Conservation (phyloP, 2,797 vertebrate species). For the Varecia variegata region DNA sequence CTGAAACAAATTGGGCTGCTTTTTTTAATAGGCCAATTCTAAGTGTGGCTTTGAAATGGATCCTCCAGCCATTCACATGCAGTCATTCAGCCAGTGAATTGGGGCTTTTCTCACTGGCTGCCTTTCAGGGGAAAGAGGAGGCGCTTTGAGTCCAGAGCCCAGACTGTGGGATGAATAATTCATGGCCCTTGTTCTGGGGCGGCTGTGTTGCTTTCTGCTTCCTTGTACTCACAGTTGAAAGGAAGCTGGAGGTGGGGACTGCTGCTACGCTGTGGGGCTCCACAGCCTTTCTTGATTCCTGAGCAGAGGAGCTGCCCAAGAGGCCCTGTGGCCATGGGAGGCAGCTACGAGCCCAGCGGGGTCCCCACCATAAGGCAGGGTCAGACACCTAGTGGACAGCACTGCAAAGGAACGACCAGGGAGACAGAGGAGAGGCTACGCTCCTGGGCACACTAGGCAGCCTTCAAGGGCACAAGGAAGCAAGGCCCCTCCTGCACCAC, state of each 20-base stretch:
- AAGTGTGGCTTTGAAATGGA: constrained; percentile 79
- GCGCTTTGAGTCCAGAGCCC: constrained; percentile 41
- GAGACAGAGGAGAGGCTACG: not conserved
- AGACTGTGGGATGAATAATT: constrained; percentile 79
- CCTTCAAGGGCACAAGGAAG: rapidly evolving
- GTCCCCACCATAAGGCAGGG: not conserved
- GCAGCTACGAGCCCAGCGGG: not conserved
- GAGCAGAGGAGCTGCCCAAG: not conserved
- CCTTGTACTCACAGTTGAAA: constrained; percentile 34
- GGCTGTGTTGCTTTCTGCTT: constrained; percentile 21
- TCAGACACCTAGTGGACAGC: not conserved
- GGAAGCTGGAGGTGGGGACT: not conserved
- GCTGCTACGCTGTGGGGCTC: not conserved
- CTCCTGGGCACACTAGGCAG: not conserved
- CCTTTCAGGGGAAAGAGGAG: constrained; percentile 73
- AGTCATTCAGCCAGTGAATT: constrained; percentile 80
- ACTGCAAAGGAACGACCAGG: not conserved
- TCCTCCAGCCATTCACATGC: constrained; percentile 80
- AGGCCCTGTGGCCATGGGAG: not conserved
- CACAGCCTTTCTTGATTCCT: not conserved
- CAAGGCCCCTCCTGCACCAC: not conserved
- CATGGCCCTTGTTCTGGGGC: constrained; percentile 59
- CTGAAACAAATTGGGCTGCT: constrained; percentile 78
- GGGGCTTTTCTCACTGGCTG: constrained; percentile 79
- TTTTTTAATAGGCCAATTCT: constrained; percentile 82